These are phyloP conservation scores for Seriola quinqueradiata DNA, from an alignment of 2,113 vertebrate species.

Conservation along the genomic window DNA sequence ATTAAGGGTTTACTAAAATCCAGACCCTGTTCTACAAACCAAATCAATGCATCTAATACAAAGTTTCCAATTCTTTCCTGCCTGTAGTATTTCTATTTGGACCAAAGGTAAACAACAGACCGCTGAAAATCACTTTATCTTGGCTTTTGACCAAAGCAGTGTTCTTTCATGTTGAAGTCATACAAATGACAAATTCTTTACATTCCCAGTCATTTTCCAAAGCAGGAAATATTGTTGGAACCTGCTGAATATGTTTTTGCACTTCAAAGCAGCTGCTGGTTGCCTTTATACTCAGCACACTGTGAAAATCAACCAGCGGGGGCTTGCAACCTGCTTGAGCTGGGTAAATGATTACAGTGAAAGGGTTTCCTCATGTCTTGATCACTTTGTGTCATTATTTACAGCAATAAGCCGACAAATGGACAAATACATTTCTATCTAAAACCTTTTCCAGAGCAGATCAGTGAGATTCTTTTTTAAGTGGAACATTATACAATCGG, in stretches of 20 bases:
- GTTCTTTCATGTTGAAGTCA: background rate
- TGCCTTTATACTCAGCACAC: background rate
- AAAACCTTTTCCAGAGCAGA: background rate
- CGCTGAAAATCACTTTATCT: background rate
- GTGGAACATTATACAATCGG: no score
- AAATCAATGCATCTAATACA: background rate
- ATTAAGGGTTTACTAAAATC: background rate
- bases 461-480: background rate
- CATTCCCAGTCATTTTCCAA: background rate
- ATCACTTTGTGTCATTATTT: background rate
- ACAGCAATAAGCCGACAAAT: background rate
- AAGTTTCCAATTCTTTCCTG: background rate
- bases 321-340: background rate
- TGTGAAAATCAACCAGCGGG: conserved; percentile 15
- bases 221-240: conserved; percentile 1
- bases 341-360: background rate
- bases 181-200: conserved; percentile 4
- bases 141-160: background rate
- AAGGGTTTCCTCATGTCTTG: background rate
- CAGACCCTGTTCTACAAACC: background rate
- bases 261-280: background rate
- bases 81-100: background rate
- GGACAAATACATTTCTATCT: background rate
- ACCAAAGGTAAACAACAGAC: background rate
- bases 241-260: background rate